Evolutionary conservation across 2,797 vertebrate genomes (phyloP).

Genomic region (Galagoides demidoff): DNA sequence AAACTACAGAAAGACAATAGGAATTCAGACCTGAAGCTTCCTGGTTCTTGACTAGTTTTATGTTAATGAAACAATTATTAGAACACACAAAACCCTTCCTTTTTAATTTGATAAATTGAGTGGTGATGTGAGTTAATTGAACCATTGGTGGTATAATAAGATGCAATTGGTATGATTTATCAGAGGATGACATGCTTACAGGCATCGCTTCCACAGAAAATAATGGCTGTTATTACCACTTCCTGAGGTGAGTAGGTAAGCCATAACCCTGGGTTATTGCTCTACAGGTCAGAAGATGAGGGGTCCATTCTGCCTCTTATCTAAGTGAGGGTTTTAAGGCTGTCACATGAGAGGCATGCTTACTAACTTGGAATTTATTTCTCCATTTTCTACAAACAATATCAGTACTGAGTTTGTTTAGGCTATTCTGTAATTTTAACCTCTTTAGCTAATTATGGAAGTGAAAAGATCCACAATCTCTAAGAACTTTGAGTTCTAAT

Average conservation of each 20-base stretch:
- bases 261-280: slow-evolving; percentile 39
- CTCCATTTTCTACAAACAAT: background rate
- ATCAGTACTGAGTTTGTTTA: slow-evolving; percentile 15
- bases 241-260: slow-evolving; percentile 40
- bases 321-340: background rate
- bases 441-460: slow-evolving; percentile 12
- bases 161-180: slow-evolving; percentile 66
- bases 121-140: slow-evolving; percentile 64
- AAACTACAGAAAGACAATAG: background rate
- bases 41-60: slow-evolving; percentile 56
- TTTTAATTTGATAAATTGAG: slow-evolving; percentile 75
- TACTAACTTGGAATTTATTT: slow-evolving; percentile 54
- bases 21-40: slow-evolving; percentile 36
- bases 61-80: slow-evolving; percentile 77
- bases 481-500: slow-evolving; percentile 58
- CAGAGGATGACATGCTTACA: slow-evolving; percentile 51
- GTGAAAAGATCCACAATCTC: background rate
- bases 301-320: slow-evolving; percentile 8
- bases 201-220: slow-evolving; percentile 46
- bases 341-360: background rate
- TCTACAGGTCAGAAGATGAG: background rate
- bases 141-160: slow-evolving; percentile 66
- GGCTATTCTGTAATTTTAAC: background rate
- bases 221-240: slow-evolving; percentile 41
- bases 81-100: slow-evolving; percentile 63